phyloP scores from a whole-genome alignment of 2,888 invertebrate genomes.

The Leptinotarsa juncta region DNA sequence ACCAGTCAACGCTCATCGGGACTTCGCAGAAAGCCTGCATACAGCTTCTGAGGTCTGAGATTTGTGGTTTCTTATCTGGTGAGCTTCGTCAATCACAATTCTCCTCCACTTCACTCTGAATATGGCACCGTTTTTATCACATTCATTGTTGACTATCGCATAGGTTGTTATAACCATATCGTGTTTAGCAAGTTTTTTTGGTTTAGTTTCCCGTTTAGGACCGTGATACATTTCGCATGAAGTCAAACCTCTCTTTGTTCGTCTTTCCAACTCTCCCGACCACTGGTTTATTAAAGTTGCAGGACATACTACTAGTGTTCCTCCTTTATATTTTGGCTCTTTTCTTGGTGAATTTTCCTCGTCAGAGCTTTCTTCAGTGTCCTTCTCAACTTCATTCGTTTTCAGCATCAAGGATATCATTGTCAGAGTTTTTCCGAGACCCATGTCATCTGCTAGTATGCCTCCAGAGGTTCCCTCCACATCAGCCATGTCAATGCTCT shows the following conservation, averaged over 20 bases:
- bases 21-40: conserved; percentile 72
- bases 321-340: conserved; percentile 55
- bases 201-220: conserved; percentile 74
- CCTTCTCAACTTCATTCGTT: conserved; percentile 64
- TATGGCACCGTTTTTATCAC: conserved; percentile 71
- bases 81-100: conserved; percentile 93
- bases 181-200: conserved; percentile 73
- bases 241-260: conserved; percentile 73
- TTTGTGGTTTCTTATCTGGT: conserved; percentile 90
- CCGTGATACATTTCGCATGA: conserved; percentile 85
- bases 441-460: conserved; percentile 80
- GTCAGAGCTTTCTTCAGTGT: conserved; percentile 43
- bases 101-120: conserved; percentile 84
- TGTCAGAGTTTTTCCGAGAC: conserved; percentile 85
- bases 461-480: conserved; percentile 90
- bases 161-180: conserved; percentile 94
- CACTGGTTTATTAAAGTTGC: conserved; percentile 93
- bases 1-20: conserved; percentile 90
- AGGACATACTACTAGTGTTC: conserved; percentile 92
- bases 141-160: conserved; percentile 76
- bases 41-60: conserved; percentile 79
- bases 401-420: conserved; percentile 81
- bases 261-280: conserved; percentile 80
- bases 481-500: conserved; percentile 88
- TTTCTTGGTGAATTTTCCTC: conserved; percentile 32